Evolutionary conservation across 1,140 invertebrate genomes (phyloP).

Genomic region (Aphis craccivora): DNA sequence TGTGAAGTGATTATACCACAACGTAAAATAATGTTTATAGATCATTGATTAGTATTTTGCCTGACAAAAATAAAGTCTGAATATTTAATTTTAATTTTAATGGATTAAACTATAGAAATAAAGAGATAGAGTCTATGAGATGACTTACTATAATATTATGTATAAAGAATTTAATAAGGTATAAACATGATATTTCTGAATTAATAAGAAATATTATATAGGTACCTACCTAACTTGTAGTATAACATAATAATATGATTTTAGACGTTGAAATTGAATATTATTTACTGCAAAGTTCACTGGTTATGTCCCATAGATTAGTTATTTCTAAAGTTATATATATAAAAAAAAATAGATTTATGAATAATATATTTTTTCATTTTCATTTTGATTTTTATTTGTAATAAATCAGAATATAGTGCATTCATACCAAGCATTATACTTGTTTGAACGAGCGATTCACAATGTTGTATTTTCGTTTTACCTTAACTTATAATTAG

Average conservation of each 20-base stretch:
- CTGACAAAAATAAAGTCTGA: background rate
- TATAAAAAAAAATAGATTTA: background rate
- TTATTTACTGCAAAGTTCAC: background rate
- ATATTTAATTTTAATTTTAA: background rate
- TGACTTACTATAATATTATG: background rate
- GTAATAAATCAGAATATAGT: no score
- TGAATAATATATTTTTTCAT: slow-evolving; percentile 1
- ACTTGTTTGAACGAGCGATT: background rate
- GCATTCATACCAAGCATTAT: background rate
- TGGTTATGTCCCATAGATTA: background rate
- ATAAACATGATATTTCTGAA: background rate
- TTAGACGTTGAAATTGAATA: background rate
- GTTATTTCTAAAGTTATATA: background rate
- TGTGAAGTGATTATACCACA: background rate
- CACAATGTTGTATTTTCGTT: background rate
- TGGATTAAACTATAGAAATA: background rate
- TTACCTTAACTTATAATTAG: background rate
- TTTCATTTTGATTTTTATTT: background rate
- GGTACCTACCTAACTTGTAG: background rate
- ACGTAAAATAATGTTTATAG: background rate
- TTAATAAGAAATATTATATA: background rate
- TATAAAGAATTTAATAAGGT: background rate
- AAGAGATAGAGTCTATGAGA: background rate
- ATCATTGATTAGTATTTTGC: background rate
- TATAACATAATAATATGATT: background rate